A percentile compares a stretch with the other conserved stretches of the same genome.
phyloP scores from a whole-genome alignment of 2,888 invertebrate genomes.

The Agrotis clavis region DNA sequence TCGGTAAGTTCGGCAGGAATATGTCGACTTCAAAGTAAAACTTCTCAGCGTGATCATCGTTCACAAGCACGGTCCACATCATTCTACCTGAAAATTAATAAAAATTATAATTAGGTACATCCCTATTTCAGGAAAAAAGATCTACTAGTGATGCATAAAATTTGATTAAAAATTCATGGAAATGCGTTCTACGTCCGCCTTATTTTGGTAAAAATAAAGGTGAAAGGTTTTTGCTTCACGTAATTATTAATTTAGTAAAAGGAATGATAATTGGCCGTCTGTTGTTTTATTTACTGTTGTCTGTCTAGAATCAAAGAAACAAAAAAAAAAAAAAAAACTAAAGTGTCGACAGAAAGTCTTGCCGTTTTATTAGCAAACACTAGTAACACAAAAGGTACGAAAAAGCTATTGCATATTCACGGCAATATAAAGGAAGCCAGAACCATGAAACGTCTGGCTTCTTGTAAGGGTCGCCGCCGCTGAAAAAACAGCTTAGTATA shows the following conservation, averaged over 20 bases:
- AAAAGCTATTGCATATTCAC: slow-evolving; percentile 22
- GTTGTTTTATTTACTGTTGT: too few relatives aligned
- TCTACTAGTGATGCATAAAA: too few relatives aligned
- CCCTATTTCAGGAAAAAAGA: too few relatives aligned
- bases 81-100: slow-evolving; percentile 81
- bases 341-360: too few relatives aligned
- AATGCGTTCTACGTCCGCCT: too few relatives aligned
- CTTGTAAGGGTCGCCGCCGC: slow-evolving; percentile 14
- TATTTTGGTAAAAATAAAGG: too few relatives aligned
- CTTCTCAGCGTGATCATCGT: slow-evolving; percentile 85
- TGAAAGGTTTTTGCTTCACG: too few relatives aligned
- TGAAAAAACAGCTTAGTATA: slow-evolving; percentile 50
- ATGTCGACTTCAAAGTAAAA: slow-evolving; percentile 89
- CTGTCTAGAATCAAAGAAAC: too few relatives aligned
- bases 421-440: slow-evolving; percentile 28
- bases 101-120: background rate
- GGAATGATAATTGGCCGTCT: too few relatives aligned
- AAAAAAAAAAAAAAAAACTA: too few relatives aligned
- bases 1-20: slow-evolving; percentile 84
- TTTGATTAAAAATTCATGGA: too few relatives aligned
- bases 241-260: too few relatives aligned
- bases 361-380: background rate
- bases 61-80: slow-evolving; percentile 90
- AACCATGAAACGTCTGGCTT: slow-evolving; percentile 35
- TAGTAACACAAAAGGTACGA: background rate